A percentile compares a stretch with the other conserved stretches of the same genome.
These are phyloP conservation scores for Drosophila burlai DNA, from an alignment of 1,140 invertebrate species.

Conservation along the genomic window DNA sequence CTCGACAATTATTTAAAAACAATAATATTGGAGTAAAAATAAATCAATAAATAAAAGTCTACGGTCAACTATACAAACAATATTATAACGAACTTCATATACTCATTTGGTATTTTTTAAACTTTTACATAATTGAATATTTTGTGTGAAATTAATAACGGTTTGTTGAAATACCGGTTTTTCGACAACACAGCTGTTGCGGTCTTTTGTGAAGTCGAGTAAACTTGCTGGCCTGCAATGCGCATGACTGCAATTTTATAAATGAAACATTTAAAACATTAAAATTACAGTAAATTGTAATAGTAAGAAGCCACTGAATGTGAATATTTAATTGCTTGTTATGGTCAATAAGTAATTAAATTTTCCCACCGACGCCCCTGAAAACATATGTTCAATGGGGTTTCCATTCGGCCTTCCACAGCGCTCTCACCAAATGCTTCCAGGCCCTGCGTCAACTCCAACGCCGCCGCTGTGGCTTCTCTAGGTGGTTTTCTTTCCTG, in stretches of 20 bases:
- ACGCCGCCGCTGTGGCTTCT: slow-evolving; percentile 74
- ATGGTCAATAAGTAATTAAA: too few species aligned
- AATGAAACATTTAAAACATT: not conserved
- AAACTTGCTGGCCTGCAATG: not conserved
- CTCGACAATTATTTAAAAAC: too few species aligned
- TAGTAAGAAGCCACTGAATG: not conserved
- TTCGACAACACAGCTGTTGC: not conserved
- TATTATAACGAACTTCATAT: too few species aligned
- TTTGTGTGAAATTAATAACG: too few species aligned
- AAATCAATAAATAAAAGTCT: too few species aligned
- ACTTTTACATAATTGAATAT: too few species aligned
- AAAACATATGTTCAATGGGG: slow-evolving; percentile 51
- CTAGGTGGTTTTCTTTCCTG: slow-evolving; percentile 23
- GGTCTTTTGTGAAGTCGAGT: not conserved
- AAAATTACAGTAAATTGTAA: slow-evolving; percentile 1
- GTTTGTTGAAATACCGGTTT: not conserved
- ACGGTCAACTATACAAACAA: too few species aligned
- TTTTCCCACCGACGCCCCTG: slow-evolving; percentile 36
- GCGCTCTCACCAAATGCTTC: slow-evolving; percentile 51
- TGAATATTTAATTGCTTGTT: slow-evolving; percentile 3
- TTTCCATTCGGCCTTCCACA: slow-evolving; percentile 23
- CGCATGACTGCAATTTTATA: slow-evolving; percentile 11
- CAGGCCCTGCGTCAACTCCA: slow-evolving; percentile 81
- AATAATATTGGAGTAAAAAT: too few species aligned
- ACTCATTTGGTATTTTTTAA: too few species aligned